Base-by-base conservation (phyloP, 1,140 invertebrate species). In the Aleiodes sp. region DNA sequence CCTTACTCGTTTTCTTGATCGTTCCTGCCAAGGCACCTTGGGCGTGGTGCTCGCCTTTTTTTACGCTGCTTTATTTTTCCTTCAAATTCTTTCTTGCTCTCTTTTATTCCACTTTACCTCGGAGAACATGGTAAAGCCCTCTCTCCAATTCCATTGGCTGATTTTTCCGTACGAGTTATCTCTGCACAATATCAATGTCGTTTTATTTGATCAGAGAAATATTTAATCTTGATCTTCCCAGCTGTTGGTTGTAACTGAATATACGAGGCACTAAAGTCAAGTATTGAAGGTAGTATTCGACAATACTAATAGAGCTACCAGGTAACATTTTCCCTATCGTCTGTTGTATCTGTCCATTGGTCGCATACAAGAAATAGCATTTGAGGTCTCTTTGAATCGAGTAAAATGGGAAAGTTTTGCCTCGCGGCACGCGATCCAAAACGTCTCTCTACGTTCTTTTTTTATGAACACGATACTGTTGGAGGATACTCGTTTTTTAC, bases 41-140 rank as follows among this genome's bases (percentile, higher is more conserved):
- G 78, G 79, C 80, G 79, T 80, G 78, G 78, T 80, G 70, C 72
- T 73, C 73, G 71, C 73, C 75, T 75, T 80, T 80, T 80, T 77
- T 76, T 29, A 56, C 60, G 19, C 41, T 62, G 9, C 8, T 70
- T 31, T 57, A 33, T 59, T 59, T 10, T 33, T 19, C 12, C 16
- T 57, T 26, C 10, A 29, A 16, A 14, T 33, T 4, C 28, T 12
- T 37, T 31, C 14, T n/a, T 7, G 0, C 28, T n/a, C 8, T 0
- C 41, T 4, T 12, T 26, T 68, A 35, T 26, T 41, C 28, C 10
- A 52, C 24, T 41, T 41, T n/a, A n/a, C 46, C 26, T 52, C 26
- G 46, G 21, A 52, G 19, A 16, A 24, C 6, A 4, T 16, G 46
- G 46, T 52, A 24, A 21, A 52, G 12, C 46, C 46, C 46, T 52